Base-by-base conservation (phyloP, 2,113 vertebrate genomes). In the Nerophis ophidion region DNA sequence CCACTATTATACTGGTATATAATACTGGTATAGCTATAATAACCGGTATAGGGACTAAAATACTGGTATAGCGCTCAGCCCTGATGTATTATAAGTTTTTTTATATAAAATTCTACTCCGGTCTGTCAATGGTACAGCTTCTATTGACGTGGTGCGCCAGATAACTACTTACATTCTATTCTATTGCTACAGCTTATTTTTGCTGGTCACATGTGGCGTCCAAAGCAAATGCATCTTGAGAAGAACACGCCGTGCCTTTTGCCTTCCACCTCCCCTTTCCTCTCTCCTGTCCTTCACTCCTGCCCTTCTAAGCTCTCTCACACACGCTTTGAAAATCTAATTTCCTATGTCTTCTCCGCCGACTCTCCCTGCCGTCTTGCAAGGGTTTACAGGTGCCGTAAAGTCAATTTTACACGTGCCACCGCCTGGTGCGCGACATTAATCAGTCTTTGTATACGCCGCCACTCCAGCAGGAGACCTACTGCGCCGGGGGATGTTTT, bases 351-450 rank as follows among this genome's bases (percentile, higher is more conserved):
- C 48, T 67, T 74, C 78, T 72, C 68, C 47, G 57, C 36, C 74
- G 63, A 71, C 48, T 66, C 44, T 60, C 54, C 65, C 55, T 55
- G 62, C 57, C 52, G 34, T 75, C 65, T 55, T 48, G 63, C 59
- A 36, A 64, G 60, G 66, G 42, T 84, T 86, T 82, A 80, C 72
- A 71, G 70, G 53, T 57, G 65, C 65, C 51, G 73, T 81, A 83
- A 84, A 84, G 73, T 67, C 54, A 14, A 44, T 74, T 71, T 76
- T 60, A 80, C 59, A 48, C 11, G 7, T 65, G 58, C 8, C 14
- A 47, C 54, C 63, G 70, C 66, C 78, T 68, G 68, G 75, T 72
- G 66, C 48, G n/a, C 48, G 49, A 61, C 68, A 72, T 60, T 48
- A 80, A 75, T 71, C 63, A 53, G 40, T 59, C 35, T 36, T 16